A percentile compares a stretch with the other conserved stretches of the same genome.
Conservation (phyloP, 2,113 vertebrate genomes). For the Psittacula cyanocephala region DNA sequence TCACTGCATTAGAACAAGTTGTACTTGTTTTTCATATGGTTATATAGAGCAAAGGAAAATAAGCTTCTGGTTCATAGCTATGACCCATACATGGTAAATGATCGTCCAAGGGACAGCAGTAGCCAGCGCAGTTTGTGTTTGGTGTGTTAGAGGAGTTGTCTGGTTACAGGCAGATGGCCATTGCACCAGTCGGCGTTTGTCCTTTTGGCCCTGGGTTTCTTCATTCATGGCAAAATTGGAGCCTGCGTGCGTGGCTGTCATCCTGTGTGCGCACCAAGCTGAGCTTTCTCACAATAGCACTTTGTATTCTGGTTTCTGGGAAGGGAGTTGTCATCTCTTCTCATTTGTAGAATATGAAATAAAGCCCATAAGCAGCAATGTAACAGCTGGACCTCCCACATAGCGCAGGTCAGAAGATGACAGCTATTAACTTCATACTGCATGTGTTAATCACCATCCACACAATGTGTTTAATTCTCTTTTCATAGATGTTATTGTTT, state of each 20-base stretch:
- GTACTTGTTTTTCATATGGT: neutral
- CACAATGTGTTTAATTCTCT: neutral
- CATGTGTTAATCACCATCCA: neutral
- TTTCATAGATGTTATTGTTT: neutral
- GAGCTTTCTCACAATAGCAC: neutral
- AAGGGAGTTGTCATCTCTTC: neutral
- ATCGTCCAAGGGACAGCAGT: neutral
- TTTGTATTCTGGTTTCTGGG: neutral
- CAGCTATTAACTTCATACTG: neutral
- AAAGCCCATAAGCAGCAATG: neutral
- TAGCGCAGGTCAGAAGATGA: neutral
- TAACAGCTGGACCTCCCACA: neutral
- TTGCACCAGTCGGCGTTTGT: neutral
- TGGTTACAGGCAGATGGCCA: neutral
- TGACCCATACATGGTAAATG: fast-evolving
- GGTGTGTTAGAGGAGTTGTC: neutral
- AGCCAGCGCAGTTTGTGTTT: neutral
- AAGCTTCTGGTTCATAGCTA: neutral
- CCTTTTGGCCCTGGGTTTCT: neutral
- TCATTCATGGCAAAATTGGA: neutral
- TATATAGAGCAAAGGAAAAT: neutral
- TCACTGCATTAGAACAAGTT: neutral
- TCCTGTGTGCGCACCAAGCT: neutral
- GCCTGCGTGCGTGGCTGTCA: neutral
- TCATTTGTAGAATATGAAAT: neutral